These are phyloP conservation scores for Empis stercorea DNA, from an alignment of 2,888 invertebrate species.

Conservation along the genomic window DNA sequence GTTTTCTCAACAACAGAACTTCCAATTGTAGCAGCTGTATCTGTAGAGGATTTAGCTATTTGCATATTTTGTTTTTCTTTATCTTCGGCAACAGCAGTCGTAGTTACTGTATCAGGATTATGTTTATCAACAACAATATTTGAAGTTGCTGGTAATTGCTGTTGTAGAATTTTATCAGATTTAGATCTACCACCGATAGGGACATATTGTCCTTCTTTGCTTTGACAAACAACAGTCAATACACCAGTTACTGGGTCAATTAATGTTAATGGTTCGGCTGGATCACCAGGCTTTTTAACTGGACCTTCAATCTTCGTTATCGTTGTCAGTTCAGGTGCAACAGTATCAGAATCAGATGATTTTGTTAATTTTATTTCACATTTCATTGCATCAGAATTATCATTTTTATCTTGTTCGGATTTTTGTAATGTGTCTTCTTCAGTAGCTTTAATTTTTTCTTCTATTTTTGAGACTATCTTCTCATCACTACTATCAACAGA, in stretches of 20 bases:
- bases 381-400: slow-evolving; percentile 11
- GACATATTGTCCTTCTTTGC: slow-evolving; percentile 55
- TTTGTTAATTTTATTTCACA: slow-evolving; percentile 1
- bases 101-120: background rate
- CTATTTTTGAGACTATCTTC: slow-evolving; percentile 23
- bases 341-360: slow-evolving; percentile 1
- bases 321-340: slow-evolving; percentile 12
- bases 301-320: slow-evolving; percentile 21
- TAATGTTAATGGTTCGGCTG: slow-evolving; percentile 48
- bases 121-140: background rate
- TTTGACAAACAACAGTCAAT: slow-evolving; percentile 54
- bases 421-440: slow-evolving; percentile 2
- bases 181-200: slow-evolving; percentile 34
- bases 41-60: slow-evolving; percentile 11
- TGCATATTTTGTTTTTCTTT: slow-evolving; percentile 1
- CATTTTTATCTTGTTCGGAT: slow-evolving; percentile 13
- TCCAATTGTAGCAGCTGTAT: slow-evolving; percentile 9
- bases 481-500: slow-evolving; percentile 51
- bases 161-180: background rate
- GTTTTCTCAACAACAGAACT: slow-evolving; percentile 13
- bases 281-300: slow-evolving; percentile 20
- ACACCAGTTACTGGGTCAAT: slow-evolving; percentile 65
- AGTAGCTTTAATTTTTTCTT: slow-evolving; percentile 11
- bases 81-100: background rate
- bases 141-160: background rate